Conservation (phyloP, 2,797 vertebrate genomes). For the Pseudochromis fuscus region DNA sequence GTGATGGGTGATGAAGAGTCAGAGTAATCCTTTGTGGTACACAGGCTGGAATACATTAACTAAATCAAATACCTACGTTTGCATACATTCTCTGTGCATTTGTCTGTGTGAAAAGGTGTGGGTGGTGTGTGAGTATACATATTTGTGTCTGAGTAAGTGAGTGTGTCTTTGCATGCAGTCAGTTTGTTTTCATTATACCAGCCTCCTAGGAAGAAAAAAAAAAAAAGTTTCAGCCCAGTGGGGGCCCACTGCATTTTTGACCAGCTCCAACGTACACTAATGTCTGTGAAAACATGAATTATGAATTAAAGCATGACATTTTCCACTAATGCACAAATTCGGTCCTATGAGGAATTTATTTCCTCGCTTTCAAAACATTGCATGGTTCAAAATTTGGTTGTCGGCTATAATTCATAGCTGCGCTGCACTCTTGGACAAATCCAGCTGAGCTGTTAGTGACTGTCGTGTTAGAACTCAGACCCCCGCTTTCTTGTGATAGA, state of each 20-base stretch:
- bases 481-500: slow-evolving; percentile 2
- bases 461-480: slow-evolving; percentile 17
- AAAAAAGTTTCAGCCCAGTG: slow-evolving; percentile 8
- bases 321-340: slow-evolving; percentile 37
- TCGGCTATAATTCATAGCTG: slow-evolving; percentile 17
- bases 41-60: slow-evolving; percentile 29
- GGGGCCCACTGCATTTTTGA: slow-evolving; percentile 33
- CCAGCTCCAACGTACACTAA: slow-evolving; percentile 32
- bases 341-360: slow-evolving; percentile 28
- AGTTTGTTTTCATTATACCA: slow-evolving; percentile 19
- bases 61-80: slow-evolving; percentile 15
- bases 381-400: slow-evolving; percentile 21
- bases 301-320: slow-evolving; percentile 53
- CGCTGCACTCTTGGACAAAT: slow-evolving; percentile 7
- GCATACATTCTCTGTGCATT: slow-evolving; percentile 10
- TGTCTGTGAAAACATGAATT: slow-evolving; percentile 51
- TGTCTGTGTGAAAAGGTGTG: neutral
- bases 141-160: neutral
- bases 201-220: slow-evolving; percentile 11
- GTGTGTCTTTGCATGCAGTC: slow-evolving; percentile 12
- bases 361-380: slow-evolving; percentile 38
- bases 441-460: slow-evolving; percentile 14
- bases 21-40: neutral
- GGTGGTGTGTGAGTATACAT: neutral
- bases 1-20: neutral